Percentiles rank a stretch among this genome's conserved stretches.
Conservation (phyloP, 2,888 invertebrate species). For the Homarus gammarus region DNA sequence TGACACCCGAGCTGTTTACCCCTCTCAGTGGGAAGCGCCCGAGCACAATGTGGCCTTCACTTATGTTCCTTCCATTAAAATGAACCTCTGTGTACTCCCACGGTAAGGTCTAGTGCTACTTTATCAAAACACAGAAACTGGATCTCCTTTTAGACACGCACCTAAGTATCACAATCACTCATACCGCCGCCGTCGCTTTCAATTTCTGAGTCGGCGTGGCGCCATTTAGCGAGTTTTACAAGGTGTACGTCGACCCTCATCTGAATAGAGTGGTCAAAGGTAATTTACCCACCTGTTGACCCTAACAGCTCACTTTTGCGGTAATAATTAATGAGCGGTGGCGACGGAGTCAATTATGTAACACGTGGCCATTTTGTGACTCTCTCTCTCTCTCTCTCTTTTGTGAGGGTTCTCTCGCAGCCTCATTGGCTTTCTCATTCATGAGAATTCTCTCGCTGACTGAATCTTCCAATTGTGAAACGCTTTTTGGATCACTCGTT, state of each 20-base stretch:
- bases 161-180: conserved; percentile 9
- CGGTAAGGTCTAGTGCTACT: neutral
- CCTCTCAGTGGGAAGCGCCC: conserved; percentile 14
- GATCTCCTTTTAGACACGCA: conserved; percentile 14
- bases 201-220: neutral
- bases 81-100: neutral
- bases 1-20: conserved; percentile 41
- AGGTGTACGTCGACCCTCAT: neutral
- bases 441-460: no score
- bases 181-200: neutral
- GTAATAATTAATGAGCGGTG: neutral
- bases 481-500: no score
- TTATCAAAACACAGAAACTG: neutral
- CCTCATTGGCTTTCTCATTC: no score
- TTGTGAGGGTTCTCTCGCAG: no score
- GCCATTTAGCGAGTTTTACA: neutral
- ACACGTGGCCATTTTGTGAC: conserved; percentile 16
- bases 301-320: neutral
- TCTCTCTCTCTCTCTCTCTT: conserved; percentile 5
- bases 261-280: neutral
- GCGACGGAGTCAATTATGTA: neutral
- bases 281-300: conserved; percentile 1
- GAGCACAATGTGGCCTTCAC: neutral
- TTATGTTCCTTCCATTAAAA: neutral
- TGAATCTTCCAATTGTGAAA: no score